Conservation (phyloP, 1,140 invertebrate genomes). For the Bombus soroeensis region DNA sequence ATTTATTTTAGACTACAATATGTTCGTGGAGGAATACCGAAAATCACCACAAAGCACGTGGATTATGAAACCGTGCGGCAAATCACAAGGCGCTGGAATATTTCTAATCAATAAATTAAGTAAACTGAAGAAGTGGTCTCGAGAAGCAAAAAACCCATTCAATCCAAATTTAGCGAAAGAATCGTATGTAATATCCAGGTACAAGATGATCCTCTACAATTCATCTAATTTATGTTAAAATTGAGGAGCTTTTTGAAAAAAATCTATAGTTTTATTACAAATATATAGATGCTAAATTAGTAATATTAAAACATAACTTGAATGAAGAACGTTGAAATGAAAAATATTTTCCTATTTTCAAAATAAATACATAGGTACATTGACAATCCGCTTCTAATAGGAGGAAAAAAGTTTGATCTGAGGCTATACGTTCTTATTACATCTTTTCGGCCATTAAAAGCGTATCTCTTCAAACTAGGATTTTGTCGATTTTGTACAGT, state of each 20-base stretch:
- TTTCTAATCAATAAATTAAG: constrained; percentile 95
- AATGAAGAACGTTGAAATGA: too few relatives aligned
- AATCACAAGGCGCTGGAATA: constrained; percentile 94
- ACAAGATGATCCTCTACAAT: not conserved
- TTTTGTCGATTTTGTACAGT: constrained; percentile 94
- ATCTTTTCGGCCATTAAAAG: constrained; percentile 92
- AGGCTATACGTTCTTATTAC: constrained; percentile 93
- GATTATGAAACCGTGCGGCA: constrained; percentile 99
- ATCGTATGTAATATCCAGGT: constrained; percentile 94
- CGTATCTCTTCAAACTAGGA: constrained; percentile 90
- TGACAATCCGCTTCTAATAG: constrained; percentile 92
- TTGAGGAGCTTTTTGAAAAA: not conserved
- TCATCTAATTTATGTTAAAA: not conserved
- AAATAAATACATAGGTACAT: constrained; percentile 85
- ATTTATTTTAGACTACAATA: constrained; percentile 89
- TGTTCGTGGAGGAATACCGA: constrained; percentile 97
- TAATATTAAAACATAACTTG: not conserved
- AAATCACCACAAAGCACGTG: constrained; percentile 96
- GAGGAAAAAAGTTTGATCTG: constrained; percentile 95
- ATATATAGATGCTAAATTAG: not conserved
- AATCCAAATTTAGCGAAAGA: constrained; percentile 93
- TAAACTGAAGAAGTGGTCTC: constrained; percentile 94
- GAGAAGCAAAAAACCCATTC: constrained; percentile 91
- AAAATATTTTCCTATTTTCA: not conserved
- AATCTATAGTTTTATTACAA: too few relatives aligned